Percentiles rank a stretch among this genome's conserved stretches.
Evolutionary conservation across 1,140 invertebrate species (phyloP).

Genomic region (Kradibia gibbosae): DNA sequence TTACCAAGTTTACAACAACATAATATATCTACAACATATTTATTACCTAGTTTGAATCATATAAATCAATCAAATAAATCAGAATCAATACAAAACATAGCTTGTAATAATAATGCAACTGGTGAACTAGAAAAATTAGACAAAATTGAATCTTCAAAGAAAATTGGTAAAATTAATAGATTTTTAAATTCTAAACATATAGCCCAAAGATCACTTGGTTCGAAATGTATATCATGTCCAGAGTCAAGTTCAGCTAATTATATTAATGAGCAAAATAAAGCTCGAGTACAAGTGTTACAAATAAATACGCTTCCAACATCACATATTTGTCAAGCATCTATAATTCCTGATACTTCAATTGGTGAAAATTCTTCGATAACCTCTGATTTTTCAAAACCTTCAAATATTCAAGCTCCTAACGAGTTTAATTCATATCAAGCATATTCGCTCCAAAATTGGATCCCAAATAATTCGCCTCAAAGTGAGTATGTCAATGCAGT

Average conservation of each 20-base stretch:
- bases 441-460: neutral
- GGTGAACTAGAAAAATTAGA: neutral
- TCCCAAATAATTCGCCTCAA: neutral
- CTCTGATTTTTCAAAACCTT: neutral
- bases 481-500: neutral
- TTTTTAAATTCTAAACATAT: slow-evolving; percentile 8
- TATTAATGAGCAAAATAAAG: neutral
- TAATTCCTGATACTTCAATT: neutral
- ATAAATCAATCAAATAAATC: neutral
- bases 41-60: too few species aligned
- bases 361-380: neutral
- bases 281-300: neutral
- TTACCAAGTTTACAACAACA: too few species aligned
- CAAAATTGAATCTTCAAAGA: neutral
- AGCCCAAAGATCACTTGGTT: neutral
- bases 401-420: neutral
- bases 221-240: neutral
- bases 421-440: neutral
- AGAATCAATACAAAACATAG: neutral
- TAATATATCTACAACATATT: too few species aligned
- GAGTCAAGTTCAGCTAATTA: neutral
- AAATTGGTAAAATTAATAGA: neutral
- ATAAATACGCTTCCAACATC: neutral
- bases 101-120: neutral
- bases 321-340: neutral